Evolutionary conservation across 2,113 vertebrate species (phyloP), one percentile per base, ranked within the genome.

Genomic region (Coryphaenoides rupestris): DNA sequence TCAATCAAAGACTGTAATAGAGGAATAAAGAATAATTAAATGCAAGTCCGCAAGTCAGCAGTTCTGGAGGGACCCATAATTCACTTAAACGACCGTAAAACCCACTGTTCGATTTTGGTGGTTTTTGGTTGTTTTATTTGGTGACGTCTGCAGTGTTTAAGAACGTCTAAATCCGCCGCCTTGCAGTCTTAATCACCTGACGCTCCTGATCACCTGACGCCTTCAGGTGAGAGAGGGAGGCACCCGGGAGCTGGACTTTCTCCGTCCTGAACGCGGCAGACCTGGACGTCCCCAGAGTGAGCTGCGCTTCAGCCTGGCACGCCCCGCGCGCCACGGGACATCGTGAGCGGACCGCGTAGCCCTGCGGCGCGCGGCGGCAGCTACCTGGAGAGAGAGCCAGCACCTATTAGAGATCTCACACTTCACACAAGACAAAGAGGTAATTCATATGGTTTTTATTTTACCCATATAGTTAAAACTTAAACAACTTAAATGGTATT

Each of bases 151-250:
- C n/a, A n/a, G n/a, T 40, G 2, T 13, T n/a, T n/a, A 21, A 10
- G 6, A 19, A 12, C n/a, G 6, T 54, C 21, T 54, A 12, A 24
- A n/a, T n/a, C n/a, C 55, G 21, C 55, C 21, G 2, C 33, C 17
- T n/a, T n/a, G n/a, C n/a, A n/a, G n/a, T n/a, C n/a, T n/a, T n/a
- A n/a, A n/a, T n/a, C n/a, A n/a, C n/a, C n/a, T n/a, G n/a, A n/a
- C n/a, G n/a, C n/a, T n/a, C n/a, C n/a, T n/a, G n/a, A n/a, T 28
- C 1, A 60, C n/a, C 1, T 1, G 65, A 6, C 74, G 46, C 54
- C 23, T 65, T 1, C 58, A 99, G 96, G 94, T 98, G 19, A 81
- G 55, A 7, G 96, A 98, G 68, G 96, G 96, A 19, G 75, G 86
- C 9, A 88, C 46, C 80, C 92, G 82, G 77, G 88, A 90, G 60